Percentiles rank a stretch among this genome's conserved stretches.
These are phyloP conservation scores for Sinocyclocheilus maitianheensis DNA, from an alignment of 2,113 vertebrate species.

Conservation along the genomic window DNA sequence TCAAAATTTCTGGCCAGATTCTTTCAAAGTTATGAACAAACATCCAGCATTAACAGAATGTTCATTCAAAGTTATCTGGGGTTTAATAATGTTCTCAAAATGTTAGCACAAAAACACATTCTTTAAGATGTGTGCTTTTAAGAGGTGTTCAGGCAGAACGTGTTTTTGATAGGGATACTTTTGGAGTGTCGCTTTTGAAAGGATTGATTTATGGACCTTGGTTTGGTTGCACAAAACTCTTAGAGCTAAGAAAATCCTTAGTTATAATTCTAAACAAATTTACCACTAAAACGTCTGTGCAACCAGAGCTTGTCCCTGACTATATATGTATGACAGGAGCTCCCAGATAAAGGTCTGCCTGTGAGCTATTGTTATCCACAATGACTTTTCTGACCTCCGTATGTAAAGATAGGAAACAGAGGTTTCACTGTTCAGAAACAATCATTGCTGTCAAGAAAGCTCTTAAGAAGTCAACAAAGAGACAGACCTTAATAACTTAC, in stretches of 20 bases:
- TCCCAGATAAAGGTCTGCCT: neutral
- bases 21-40: too few species aligned
- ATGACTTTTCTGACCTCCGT: constrained; percentile 12
- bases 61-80: too few species aligned
- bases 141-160: too few species aligned
- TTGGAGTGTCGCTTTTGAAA: too few species aligned
- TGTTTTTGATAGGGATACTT: too few species aligned
- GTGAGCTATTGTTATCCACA: neutral
- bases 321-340: neutral
- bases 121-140: too few species aligned
- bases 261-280: neutral
- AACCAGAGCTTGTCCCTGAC: neutral
- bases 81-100: too few species aligned
- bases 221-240: too few species aligned
- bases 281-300: neutral
- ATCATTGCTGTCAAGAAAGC: neutral
- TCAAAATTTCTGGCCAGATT: too few species aligned
- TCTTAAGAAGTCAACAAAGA: constrained; percentile 27
- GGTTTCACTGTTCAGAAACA: constrained; percentile 1
- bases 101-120: too few species aligned
- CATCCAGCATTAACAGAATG: too few species aligned
- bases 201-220: too few species aligned
- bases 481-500: constrained; percentile 22
- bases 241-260: neutral
- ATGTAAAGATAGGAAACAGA: neutral